These are phyloP conservation scores for Cyanocitta stelleri DNA, from an alignment of 2,113 vertebrate genomes.

Conservation along the genomic window DNA sequence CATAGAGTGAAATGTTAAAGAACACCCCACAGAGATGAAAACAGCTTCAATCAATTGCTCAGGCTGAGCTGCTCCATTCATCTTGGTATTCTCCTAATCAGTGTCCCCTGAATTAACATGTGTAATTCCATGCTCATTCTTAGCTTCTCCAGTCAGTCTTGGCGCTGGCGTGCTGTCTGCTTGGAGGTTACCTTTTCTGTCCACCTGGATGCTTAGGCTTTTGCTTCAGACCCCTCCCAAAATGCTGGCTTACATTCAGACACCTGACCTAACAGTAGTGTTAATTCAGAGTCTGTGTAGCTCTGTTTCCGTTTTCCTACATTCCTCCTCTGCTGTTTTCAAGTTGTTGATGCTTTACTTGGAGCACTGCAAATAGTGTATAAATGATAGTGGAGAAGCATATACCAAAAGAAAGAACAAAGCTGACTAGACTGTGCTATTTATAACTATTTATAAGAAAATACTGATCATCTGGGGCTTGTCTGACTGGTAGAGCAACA, in stretches of 20 bases:
- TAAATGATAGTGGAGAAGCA: background rate
- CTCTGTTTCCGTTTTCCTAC: background rate
- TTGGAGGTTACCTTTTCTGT: background rate
- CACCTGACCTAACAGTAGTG: background rate
- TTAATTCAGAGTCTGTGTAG: background rate
- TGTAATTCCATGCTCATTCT: background rate
- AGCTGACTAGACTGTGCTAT: background rate
- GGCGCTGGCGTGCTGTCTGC: background rate
- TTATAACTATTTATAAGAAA: background rate
- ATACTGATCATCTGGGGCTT: background rate
- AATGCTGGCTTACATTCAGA: background rate
- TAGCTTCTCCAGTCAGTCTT: background rate
- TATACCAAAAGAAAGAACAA: background rate
- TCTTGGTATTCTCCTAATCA: background rate
- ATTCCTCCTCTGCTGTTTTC: background rate
- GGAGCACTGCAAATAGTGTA: background rate
- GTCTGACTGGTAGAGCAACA: background rate
- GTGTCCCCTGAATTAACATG: background rate
- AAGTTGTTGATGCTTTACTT: background rate
- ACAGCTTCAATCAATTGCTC: slow-evolving; percentile 4
- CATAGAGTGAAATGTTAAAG: background rate
- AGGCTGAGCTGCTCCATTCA: background rate
- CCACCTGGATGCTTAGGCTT: background rate
- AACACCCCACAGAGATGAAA: slow-evolving; percentile 33
- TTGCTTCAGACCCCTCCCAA: background rate